Evolutionary conservation across 2,113 vertebrate genomes (phyloP), one percentile per base, ranked within the genome.

Genomic region (Vulpes ferrilata): DNA sequence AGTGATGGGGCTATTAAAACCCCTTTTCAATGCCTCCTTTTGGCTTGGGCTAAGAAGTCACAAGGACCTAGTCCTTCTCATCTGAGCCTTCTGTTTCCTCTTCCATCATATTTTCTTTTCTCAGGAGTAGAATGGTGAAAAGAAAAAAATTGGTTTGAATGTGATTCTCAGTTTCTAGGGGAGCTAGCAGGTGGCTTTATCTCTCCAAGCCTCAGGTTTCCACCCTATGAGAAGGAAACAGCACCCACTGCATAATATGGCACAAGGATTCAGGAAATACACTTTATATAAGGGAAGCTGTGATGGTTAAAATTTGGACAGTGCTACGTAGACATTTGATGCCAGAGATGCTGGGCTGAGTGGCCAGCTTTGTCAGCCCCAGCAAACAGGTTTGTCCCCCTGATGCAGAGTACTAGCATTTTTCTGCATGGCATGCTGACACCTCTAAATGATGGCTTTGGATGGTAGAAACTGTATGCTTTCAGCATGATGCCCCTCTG

Each of bases 211-310:
- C 62, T 78, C 43, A 12, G 32, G 4, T 53, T 91, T 60, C 20
- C 32, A 23, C 22, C 15, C 6, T 64, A 2, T 69, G 57, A 55
- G 62, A 20, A 38, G 62, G 12, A 25, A 43, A 8, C 3, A 81
- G 62, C 19, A 35, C 5, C 15, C 6, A 2, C 22, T 2, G 4
- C 15, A 4, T 1, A 0, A 32, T 10, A 1, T 43, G 53, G 32
- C 9, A 3, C 8, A 30, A 48, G 67, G 43, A 55, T 8, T 55
- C 27, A 25, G 0, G 0, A 48, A 2, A 32, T 53, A 27, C 15
- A 15, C 9, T 67, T 81, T 57, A 17, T 38, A 64, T 35, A 51
- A 90, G 11, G 48, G 59, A 43, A 30, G 38, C 30, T 48, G 27
- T n/a, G 20, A 20, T 30, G 19, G 3, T 78, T 38, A 60, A 17